Evolutionary conservation across 2,888 invertebrate species (phyloP).

Genomic region (Drosophila mercatorum): DNA sequence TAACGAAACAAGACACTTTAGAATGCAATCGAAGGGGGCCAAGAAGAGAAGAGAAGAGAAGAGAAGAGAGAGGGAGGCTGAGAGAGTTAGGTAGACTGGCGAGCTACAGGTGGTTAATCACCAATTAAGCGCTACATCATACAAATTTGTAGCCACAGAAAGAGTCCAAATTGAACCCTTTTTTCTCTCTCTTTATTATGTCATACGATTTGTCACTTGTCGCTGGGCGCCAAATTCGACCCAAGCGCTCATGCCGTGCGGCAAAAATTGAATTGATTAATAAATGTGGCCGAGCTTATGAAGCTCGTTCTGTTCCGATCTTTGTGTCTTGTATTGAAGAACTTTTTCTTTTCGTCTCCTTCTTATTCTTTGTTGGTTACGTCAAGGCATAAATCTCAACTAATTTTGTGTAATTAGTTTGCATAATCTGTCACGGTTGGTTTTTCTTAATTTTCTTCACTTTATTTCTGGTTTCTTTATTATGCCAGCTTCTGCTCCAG

Average conservation of each 20-base stretch:
- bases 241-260: conserved; percentile 59
- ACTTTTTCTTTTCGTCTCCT: conserved; percentile 6
- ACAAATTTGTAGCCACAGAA: conserved; percentile 81
- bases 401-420: conserved; percentile 79
- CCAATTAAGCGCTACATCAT: conserved; percentile 84
- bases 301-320: conserved; percentile 22
- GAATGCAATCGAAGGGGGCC: conserved; percentile 47
- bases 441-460: conserved; percentile 43
- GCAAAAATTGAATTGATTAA: conserved; percentile 75
- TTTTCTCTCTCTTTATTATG: conserved; percentile 56
- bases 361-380: conserved; percentile 13
- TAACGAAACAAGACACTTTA: conserved; percentile 44
- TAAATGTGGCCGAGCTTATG: conserved; percentile 50
- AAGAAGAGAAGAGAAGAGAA: too few relatives aligned
- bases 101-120: conserved; percentile 83
- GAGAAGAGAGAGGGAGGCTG: not conserved
- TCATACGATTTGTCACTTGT: conserved; percentile 74
- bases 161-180: conserved; percentile 41
- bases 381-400: conserved; percentile 71
- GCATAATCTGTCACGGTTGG: conserved; percentile 76
- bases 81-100: not conserved
- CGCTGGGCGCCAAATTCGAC: conserved; percentile 47
- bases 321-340: conserved; percentile 29
- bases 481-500: conserved; percentile 39
- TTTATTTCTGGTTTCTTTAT: conserved; percentile 21